A percentile compares a stretch with the other conserved stretches of the same genome.
Evolutionary conservation across 1,140 invertebrate species (phyloP).

Genomic region (Maconellicoccus hirsutus): DNA sequence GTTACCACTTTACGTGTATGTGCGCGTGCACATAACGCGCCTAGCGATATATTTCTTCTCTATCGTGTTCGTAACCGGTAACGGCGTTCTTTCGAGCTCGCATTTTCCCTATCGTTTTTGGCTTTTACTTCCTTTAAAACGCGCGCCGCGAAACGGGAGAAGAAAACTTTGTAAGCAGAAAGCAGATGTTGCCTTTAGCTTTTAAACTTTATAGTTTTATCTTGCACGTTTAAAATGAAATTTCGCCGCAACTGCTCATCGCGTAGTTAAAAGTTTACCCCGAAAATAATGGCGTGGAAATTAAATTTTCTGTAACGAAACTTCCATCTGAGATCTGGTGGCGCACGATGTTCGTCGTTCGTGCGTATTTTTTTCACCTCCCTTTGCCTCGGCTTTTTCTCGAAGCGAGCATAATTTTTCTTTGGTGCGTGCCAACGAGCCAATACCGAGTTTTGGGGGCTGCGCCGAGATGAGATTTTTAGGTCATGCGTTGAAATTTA

Average conservation of each 20-base stretch:
- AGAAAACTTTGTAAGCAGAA: conserved; percentile 20
- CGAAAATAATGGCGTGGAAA: conserved; percentile 20
- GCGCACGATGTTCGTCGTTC: no score
- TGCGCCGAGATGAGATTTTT: no score
- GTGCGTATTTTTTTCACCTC: no score
- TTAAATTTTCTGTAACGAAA: conserved; percentile 13
- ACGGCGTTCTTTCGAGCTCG: not conserved
- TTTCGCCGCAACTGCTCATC: conserved; percentile 20
- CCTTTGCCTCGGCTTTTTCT: no score
- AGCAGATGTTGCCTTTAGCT: conserved; percentile 21
- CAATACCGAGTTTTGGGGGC: no score
- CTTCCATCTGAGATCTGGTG: not conserved
- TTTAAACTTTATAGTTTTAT: conserved; percentile 23
- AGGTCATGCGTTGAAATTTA: no score
- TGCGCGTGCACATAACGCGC: no score
- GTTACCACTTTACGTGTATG: no score
- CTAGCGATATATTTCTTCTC: no score
- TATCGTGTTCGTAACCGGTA: not conserved
- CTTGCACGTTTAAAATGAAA: conserved; percentile 21
- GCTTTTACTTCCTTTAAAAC: conserved; percentile 18
- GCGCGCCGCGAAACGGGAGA: conserved; percentile 3
- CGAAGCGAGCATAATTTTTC: no score
- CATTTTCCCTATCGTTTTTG: not conserved
- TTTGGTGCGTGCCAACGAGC: no score
- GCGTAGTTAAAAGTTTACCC: conserved; percentile 16